phyloP scores from a whole-genome alignment of 2,113 vertebrate species.

The Mustelus asterias region DNA sequence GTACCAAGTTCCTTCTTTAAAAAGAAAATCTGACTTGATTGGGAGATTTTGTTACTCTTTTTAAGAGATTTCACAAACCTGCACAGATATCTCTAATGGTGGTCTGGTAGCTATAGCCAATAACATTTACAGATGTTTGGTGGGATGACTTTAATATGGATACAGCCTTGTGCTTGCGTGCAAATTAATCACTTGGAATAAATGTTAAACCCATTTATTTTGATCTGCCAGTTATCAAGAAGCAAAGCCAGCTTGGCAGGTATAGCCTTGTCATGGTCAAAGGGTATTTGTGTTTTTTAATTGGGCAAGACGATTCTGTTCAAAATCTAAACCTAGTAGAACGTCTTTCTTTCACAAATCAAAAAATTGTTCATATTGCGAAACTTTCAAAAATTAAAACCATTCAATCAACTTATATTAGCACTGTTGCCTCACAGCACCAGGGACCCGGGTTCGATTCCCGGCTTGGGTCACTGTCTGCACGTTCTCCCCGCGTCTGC shows the following conservation, averaged over 20 bases:
- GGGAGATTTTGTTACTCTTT: not conserved
- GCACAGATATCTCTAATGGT: not conserved
- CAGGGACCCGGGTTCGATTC: no score
- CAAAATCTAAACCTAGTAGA: not conserved
- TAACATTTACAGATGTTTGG: not conserved
- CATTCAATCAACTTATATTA: not conserved
- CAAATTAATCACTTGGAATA: not conserved
- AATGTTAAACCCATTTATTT: not conserved
- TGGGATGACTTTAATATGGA: not conserved
- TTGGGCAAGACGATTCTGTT: not conserved
- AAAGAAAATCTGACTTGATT: not conserved
- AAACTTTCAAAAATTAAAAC: not conserved
- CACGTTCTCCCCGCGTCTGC: no score
- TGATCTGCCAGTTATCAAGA: not conserved
- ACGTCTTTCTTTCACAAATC: not conserved
- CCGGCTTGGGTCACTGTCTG: no score
- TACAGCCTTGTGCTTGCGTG: not conserved
- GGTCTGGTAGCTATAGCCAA: not conserved
- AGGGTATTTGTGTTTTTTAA: not conserved
- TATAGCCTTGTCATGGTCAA: not conserved
- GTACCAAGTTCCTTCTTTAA: not conserved
- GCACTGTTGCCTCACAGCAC: no score
- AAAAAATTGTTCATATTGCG: not conserved
- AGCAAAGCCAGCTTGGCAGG: not conserved
- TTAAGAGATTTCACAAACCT: not conserved